A percentile compares a stretch with the other conserved stretches of the same genome.
Conservation (phyloP, 1,140 invertebrate genomes). For the Lepidurus arcticus region DNA sequence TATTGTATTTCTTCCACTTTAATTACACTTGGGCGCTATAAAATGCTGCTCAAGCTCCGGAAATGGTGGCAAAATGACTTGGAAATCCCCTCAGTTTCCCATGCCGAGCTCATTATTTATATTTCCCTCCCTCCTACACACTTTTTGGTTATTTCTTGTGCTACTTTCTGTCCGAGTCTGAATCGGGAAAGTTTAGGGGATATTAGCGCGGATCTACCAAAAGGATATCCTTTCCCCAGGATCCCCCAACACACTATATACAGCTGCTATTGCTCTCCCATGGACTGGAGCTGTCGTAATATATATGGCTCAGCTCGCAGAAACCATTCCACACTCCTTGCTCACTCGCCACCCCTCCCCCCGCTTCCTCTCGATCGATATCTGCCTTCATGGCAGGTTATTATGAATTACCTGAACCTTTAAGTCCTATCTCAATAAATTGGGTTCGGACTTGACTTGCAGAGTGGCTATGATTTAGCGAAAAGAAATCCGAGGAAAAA, state of each 20-base stretch:
- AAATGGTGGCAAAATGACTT: constrained; percentile 11
- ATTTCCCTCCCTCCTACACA: background rate
- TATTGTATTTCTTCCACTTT: background rate
- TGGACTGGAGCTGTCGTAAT: background rate
- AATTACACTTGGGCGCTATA: background rate
- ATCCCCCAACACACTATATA: background rate
- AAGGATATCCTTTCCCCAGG: background rate
- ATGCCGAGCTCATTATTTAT: constrained; percentile 2
- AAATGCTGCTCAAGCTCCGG: background rate
- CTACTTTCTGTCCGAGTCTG: background rate
- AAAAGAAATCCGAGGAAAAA: background rate
- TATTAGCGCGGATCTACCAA: background rate
- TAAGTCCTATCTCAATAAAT: constrained; percentile 4
- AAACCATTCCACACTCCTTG: background rate
- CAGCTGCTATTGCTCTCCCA: background rate
- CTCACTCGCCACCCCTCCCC: background rate
- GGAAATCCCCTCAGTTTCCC: background rate
- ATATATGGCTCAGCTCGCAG: background rate
- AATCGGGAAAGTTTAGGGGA: constrained; percentile 6
- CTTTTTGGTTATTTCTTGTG: background rate
- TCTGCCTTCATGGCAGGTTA: constrained; percentile 18
- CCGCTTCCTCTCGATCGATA: background rate
- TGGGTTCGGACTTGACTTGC: background rate
- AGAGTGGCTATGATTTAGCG: background rate
- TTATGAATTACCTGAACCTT: constrained; percentile 9